phyloP scores from a whole-genome alignment of 2,888 invertebrate genomes.

The Chrysomela aeneicollis region DNA sequence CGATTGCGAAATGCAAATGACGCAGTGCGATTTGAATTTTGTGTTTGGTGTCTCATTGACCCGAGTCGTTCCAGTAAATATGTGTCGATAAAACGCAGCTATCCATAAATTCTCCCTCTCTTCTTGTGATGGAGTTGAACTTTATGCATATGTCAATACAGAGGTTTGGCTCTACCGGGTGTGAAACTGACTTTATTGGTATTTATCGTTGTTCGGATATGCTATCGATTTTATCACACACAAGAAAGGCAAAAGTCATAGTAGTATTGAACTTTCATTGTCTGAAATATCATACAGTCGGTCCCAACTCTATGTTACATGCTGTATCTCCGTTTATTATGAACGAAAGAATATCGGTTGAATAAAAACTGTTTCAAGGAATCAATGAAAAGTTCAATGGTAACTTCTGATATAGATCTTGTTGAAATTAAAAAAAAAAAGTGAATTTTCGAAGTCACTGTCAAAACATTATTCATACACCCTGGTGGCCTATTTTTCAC shows the following conservation, averaged over 20 bases:
- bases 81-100: conserved; percentile 7
- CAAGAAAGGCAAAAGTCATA: neutral
- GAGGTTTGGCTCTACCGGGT: neutral
- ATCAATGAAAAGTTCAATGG: no score
- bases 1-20: conserved; percentile 4
- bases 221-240: neutral
- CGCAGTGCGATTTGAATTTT: neutral
- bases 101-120: neutral
- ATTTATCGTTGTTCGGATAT: neutral
- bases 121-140: neutral
- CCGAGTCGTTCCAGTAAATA: conserved; percentile 5
- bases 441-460: no score
- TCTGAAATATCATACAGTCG: neutral
- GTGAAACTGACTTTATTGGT: conserved; percentile 4
- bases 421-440: no score
- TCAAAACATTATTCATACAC: no score
- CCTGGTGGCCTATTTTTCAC: no score
- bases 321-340: no score
- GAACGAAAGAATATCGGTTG: no score
- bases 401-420: no score
- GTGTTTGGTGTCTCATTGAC: conserved; percentile 7
- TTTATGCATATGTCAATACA: conserved; percentile 7
- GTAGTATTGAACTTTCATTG: neutral
- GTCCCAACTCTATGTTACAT: no score
- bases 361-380: no score